Evolutionary conservation across 2,888 invertebrate genomes (phyloP), one percentile per base, ranked within the genome.

Genomic region (Halocaridina rubra): DNA sequence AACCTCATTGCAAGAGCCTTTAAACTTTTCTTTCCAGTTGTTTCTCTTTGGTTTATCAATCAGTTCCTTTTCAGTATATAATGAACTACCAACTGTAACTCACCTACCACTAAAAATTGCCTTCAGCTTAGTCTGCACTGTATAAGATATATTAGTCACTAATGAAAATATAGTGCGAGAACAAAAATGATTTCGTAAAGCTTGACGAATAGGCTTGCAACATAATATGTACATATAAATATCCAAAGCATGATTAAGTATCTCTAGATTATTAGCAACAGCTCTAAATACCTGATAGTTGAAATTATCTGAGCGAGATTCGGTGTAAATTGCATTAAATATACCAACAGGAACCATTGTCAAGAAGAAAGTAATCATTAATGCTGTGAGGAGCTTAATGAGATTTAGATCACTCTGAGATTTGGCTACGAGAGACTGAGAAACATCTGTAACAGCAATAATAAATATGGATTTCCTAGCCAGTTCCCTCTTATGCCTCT

Each of bases 181-280:
- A 5, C 53, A 53, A 53, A 53, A 53, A 16, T n/a, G 53, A 13
- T 53, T 19, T 53, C 19, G 16, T 2, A 53, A 10, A 10, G 80
- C 69, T 64, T 57, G 19, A 4, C 85, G 39, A 10, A 85, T 53
- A 7, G 80, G 77, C 46, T 90, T 90, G 84, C 91, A 91, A 87
- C 91, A 91, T 81, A 91, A 89, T 81, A 91, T 90, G 86, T 91
- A 91, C 80, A 92, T 90, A 89, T 92, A 92, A 88, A 92, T 92
- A 88, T 92, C 92, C 86, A 92, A 90, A 3, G 92, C 91, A 88
- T 92, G 92, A 89, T 92, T 92, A 79, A 91, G 90, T 79, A 92
- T 90, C 88, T 92, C 92, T 74, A 92, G 88, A 33, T 91, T 89
- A 87, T 92, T 92, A 4, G 91, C 91, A 32, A 91, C 89, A 7